phyloP scores from a whole-genome alignment of 2,888 invertebrate genomes.

The Syritta pipiens region DNA sequence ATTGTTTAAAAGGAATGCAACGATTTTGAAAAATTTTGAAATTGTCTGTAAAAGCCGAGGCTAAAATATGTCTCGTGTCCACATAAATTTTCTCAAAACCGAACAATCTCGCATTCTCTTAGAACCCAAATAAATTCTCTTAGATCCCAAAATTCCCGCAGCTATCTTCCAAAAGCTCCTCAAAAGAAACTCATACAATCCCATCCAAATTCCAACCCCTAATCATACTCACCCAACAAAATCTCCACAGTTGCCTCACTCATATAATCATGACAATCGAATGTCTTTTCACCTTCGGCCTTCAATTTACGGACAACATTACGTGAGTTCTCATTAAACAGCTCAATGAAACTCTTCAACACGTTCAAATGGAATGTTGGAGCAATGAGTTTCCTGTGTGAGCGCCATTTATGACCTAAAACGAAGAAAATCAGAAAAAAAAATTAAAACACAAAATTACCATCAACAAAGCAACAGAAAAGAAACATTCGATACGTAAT shows the following conservation, averaged over 20 bases:
- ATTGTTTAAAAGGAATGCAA: too few species aligned
- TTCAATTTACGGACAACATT: constrained; percentile 87
- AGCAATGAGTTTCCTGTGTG: constrained; percentile 91
- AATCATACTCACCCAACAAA: constrained; percentile 83
- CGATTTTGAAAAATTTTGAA: too few species aligned
- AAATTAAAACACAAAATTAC: constrained; percentile 10
- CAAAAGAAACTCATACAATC: too few species aligned
- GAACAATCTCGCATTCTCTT: too few species aligned
- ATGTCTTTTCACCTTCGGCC: constrained; percentile 84
- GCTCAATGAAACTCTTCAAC: constrained; percentile 90
- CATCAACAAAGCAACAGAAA: neutral
- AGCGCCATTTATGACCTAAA: constrained; percentile 90
- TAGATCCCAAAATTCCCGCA: too few species aligned
- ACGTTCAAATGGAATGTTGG: constrained; percentile 94
- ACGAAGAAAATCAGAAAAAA: constrained; percentile 5
- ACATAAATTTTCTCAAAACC: too few species aligned
- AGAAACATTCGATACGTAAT: constrained; percentile 10
- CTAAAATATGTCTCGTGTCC: too few species aligned
- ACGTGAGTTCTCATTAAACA: constrained; percentile 90
- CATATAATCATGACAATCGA: constrained; percentile 91
- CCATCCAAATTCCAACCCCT: neutral
- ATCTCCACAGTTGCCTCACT: constrained; percentile 92
- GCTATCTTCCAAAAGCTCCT: too few species aligned
- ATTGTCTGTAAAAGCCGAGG: too few species aligned
- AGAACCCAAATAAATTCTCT: too few species aligned